phyloP scores from a whole-genome alignment of 2,888 invertebrate species.

The Macaria notata region DNA sequence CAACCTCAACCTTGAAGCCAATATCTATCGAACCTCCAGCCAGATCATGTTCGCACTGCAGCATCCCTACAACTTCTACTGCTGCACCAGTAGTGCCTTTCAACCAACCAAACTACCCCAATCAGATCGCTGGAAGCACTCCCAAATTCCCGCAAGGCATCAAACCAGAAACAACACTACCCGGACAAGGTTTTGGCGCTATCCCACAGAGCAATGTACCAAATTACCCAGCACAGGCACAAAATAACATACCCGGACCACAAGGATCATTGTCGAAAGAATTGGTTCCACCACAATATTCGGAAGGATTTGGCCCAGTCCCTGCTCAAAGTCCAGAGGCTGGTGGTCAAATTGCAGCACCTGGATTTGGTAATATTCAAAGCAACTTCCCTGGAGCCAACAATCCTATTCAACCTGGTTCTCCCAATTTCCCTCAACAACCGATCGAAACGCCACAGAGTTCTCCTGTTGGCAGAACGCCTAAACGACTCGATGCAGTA shows the following conservation, averaged over 20 bases:
- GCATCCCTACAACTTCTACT: conserved; percentile 78
- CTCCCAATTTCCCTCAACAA: conserved; percentile 10
- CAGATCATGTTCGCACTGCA: conserved; percentile 83
- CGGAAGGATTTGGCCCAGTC: conserved; percentile 2
- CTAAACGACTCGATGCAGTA: conserved; percentile 21
- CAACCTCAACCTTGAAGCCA: conserved; percentile 36
- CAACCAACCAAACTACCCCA: conserved; percentile 17
- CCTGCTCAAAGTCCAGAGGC: background rate
- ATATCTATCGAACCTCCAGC: conserved; percentile 57
- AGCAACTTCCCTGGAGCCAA: background rate
- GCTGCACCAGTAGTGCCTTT: conserved; percentile 40
- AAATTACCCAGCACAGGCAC: conserved; percentile 1
- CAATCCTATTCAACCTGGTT: background rate
- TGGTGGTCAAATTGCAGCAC: background rate
- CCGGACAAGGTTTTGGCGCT: conserved; percentile 4
- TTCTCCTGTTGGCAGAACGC: conserved; percentile 15
- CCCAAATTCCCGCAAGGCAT: conserved; percentile 16
- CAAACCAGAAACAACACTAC: conserved; percentile 14
- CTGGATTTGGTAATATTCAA: background rate
- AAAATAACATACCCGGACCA: background rate
- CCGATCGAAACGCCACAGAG: conserved; percentile 3
- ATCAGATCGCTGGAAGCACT: conserved; percentile 12
- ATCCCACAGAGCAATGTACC: background rate
- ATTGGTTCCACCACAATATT: conserved; percentile 9
- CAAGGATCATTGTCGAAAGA: background rate